phyloP scores from a whole-genome alignment of 2,113 vertebrate species.

The Brachypodius melanocephalos region DNA sequence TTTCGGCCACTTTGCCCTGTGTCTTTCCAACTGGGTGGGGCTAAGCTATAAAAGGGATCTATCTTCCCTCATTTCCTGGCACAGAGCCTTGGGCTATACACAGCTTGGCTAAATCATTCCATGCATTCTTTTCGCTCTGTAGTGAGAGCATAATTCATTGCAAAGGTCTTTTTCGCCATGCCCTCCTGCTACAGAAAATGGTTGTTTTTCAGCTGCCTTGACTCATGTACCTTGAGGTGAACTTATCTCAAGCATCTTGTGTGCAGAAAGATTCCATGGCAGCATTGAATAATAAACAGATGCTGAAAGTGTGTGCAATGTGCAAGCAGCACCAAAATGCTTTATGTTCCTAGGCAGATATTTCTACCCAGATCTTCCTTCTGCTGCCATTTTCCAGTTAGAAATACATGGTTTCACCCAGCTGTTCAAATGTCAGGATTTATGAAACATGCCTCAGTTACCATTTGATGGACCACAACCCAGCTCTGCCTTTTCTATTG shows the following conservation, averaged over 20 bases:
- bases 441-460: background rate
- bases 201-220: background rate
- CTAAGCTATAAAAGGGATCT: slow-evolving; percentile 8
- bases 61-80: background rate
- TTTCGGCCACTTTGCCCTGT: background rate
- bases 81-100: background rate
- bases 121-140: background rate
- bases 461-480: fast-evolving
- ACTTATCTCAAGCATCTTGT: slow-evolving; percentile 13
- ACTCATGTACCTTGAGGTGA: slow-evolving; percentile 10
- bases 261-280: slow-evolving; percentile 10
- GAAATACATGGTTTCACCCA: background rate
- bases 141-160: background rate
- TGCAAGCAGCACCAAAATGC: background rate
- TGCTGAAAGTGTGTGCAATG: background rate
- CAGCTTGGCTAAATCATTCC: slow-evolving; percentile 20
- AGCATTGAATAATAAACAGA: slow-evolving; percentile 12
- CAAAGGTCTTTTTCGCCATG: background rate
- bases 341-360: background rate
- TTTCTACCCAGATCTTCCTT: background rate
- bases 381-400: background rate
- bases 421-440: background rate
- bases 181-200: background rate
- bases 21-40: background rate
- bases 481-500: background rate